Base-by-base conservation (phyloP, 1,140 invertebrate species). In the Papilio helenus region DNA sequence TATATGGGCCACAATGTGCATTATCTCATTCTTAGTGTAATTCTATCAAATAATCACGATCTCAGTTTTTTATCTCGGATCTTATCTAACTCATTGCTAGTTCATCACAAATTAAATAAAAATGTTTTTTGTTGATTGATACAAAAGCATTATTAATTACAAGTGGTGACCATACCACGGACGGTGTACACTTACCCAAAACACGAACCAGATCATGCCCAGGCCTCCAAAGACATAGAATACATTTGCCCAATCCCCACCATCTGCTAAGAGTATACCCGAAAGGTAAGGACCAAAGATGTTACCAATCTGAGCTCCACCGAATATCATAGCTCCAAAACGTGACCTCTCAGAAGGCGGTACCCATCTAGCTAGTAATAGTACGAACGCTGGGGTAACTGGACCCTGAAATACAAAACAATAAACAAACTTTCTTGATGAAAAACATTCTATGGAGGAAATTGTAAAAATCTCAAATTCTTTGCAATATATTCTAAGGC, bases 191-290 rank as follows among this genome's bases (percentile, higher is more conserved):
- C 93, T 95, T 90, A 96, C 95, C 95, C 97, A 98, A 73, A 97
- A 90, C 20, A 97, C 80, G 80, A 97, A 97, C 97, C 97, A 97
- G 2, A 97, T 79, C 1, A 97, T 89, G 4, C 97, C 97, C 0
- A 97, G 83, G 49, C 94, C 94, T 84, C 98, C 98, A 90, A 98
- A 98, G n/a, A 97, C 95, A 88, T 98, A 98, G 89, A 98, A 98
- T 0, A 97, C 97, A 10, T 96, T 95, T 0, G 96, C 96, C 97
- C 97, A 98, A 26, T 96, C 96, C 4, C 96, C 95, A 0, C 94
- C 95, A 80, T 96, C 94, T 0, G 96, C 89, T 34, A 97, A 92
- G 26, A 97, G 91, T 3, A 96, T 85, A 3, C 97, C 97, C 49
- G 97, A 97, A 7, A 97, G 79, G 1, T 96, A 95, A 44, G 97